Base-by-base conservation (phyloP, 2,888 invertebrate species). In the Drosophila neonasuta region DNA sequence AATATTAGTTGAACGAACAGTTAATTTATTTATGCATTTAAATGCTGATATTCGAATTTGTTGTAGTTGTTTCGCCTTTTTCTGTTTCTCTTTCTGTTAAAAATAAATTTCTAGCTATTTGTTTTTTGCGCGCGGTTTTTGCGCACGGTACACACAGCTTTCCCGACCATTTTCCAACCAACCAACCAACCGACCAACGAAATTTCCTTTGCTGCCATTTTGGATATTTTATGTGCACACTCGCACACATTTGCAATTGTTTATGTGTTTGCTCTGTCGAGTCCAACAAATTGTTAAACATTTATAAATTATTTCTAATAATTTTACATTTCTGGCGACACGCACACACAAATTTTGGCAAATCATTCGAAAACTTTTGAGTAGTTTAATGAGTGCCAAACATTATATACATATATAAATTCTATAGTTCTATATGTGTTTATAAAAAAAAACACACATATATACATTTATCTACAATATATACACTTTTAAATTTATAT, bases 11-110 rank as follows among this genome's bases (percentile, higher is more conserved):
- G 58, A 64, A 24, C 67, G 58, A 64, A 24, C 68, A 85, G 80
- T 85, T 80, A 80, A 80, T 81, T 84, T 80, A 80, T 72, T 84
- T 77, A 78, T 72, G 69, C 44, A 62, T 78, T 83, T 66, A 74
- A 80, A 71, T 80, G 63, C 56, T 56, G 34, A 51, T 10, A 44
- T 17, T 52, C 56, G 41, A 49, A 42, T 50, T 50, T 50, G 41
- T 63, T 52, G 41, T 39, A 29, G 20, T 39, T 63, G 41, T 15
- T 11, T 3, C 3, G 10, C 11, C 6, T 59, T 15, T 44, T 42
- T 15, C 32, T 29, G 8, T 29, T 45, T 32, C 13, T 39, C 20
- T 49, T 39, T 66, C 64, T 67, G 60, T 68, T 70, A 67, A 57
- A 74, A 68, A 72, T 77, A 77, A 48, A 61, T 76, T 76, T 52